Base-by-base conservation (phyloP, 2,797 vertebrate species). In the Poeciliopsis turneri region DNA sequence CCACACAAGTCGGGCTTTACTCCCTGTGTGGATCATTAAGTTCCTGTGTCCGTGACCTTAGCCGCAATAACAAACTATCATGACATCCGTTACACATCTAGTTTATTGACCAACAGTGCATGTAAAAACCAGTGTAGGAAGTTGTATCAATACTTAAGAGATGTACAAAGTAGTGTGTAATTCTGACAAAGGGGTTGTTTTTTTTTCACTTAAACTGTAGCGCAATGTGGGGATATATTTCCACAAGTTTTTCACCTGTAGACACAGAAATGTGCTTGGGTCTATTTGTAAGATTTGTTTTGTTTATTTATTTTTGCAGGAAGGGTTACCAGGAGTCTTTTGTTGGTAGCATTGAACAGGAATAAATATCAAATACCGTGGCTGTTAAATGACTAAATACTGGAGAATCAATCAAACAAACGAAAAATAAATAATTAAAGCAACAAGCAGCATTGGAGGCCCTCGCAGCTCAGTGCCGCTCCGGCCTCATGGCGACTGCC, bases 21-120 rank as follows among this genome's bases (percentile, higher is more conserved):
- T 78, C 30, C 43, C 28, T 72, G n/a, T 49, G 45, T 47, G 43
- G 49, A 66, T 77, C 76, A 77, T 77, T 77, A 77, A 70, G 36
- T 70, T 77, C 20, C 5, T 16, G 18, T 13, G 20, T 20, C 25
- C 9, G 0, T 69, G 64, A 77, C 47, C 47, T 33, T 55, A 28
- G 10, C n/a, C 28, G 39, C 43, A 55, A 55, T 77, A 49, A 30
- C 47, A 15, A 49, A 30, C 18, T 70, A 23, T 77, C 28, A 30
- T 61, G 4, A 20, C n/a, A 43, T 39, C 49, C 6, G 20, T 49
- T 18, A 33, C 36, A 55, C 16, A 16, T 30, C 5, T 41, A 25
- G 36, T 53, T 39, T 53, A 51, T 16, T 39, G 11, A 5, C 25
- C 51, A 47, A 69, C 16, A 25, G 25, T 2, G 20, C 68, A 70